Evolutionary conservation across 2,888 invertebrate species (phyloP), one percentile per base, ranked within the genome.

Genomic region (Cinara cedri): DNA sequence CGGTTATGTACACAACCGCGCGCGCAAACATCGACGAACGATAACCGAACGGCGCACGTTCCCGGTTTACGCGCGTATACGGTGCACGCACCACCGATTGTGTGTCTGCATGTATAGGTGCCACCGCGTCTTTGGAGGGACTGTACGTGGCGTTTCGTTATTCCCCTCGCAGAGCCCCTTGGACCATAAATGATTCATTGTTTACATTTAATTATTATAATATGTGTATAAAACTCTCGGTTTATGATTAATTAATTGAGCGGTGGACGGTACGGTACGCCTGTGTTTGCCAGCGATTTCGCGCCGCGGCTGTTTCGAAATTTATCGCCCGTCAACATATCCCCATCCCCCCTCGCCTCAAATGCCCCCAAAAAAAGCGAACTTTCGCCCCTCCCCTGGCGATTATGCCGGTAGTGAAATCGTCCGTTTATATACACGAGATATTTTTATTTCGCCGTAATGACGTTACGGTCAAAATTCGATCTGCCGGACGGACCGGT

Each of bases 231-330:
- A 63, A 74, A 74, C 74, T 74, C 74, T 65, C 63, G 74, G 74
- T 74, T 65, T 74, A 74, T 74, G 74, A 74, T 74, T 74, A 74
- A 74, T 74, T 74, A 63, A 74, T 74, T 74, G 74, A 74, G 74
- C 74, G 63, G 42, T 57, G 60, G 55, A 46, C 46, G 13, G 46
- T 24, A 42, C 34, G 51, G 49, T 51, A 51, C 63, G 74, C 63
- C 63, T 74, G 74, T 74, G 74, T 74, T 74, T 74, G 74, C 74
- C 63, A 65, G 74, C 74, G 74, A 74, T 65, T 74, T 74, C 54
- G 74, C 74, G 74, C 74, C 42, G 26, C 42, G 72, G 49, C 62
- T 62, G 74, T 63, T 74, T 65, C 74, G 54, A 74, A 74, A 74
- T 74, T 74, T 63, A 74, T 74, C 63, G 49, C 42, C 26, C 42